These are phyloP conservation scores for Cyprinodon tularosa DNA, from an alignment of 2,113 vertebrate genomes.

Conservation along the genomic window DNA sequence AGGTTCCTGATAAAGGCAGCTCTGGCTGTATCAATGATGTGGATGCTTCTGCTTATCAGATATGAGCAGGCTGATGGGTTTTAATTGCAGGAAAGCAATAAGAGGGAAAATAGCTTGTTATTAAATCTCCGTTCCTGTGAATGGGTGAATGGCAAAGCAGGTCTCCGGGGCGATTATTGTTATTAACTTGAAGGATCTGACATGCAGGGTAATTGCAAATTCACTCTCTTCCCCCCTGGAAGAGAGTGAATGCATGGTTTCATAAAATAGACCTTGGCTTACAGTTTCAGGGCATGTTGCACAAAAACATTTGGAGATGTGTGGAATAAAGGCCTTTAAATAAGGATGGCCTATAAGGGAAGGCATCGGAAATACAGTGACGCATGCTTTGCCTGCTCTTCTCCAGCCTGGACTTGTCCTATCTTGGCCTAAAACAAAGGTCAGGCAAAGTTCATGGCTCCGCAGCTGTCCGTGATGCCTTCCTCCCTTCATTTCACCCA, in stretches of 20 bases:
- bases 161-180: slow-evolving; percentile 73
- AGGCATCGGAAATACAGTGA: neutral
- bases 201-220: slow-evolving; percentile 66
- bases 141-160: slow-evolving; percentile 54
- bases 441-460: slow-evolving; percentile 76
- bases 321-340: neutral
- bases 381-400: neutral
- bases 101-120: slow-evolving; percentile 61
- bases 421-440: slow-evolving; percentile 36
- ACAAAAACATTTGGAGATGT: slow-evolving; percentile 16
- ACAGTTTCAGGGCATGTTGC: slow-evolving; percentile 8
- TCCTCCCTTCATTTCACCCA: slow-evolving; percentile 69
- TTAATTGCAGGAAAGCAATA: slow-evolving; percentile 75
- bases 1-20: slow-evolving; percentile 55
- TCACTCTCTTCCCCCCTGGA: slow-evolving; percentile 39
- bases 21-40: slow-evolving; percentile 56
- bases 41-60: slow-evolving; percentile 54
- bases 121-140: slow-evolving; percentile 66
- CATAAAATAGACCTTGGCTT: slow-evolving; percentile 31
- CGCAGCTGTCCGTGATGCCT: slow-evolving; percentile 79
- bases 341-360: neutral
- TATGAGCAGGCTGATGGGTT: slow-evolving; percentile 69
- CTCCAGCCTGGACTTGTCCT: slow-evolving; percentile 22
- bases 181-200: slow-evolving; percentile 75
- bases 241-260: slow-evolving; percentile 49